Evolutionary conservation across 2,888 invertebrate species (phyloP).

Genomic region (Caenorhabditis japonica): DNA sequence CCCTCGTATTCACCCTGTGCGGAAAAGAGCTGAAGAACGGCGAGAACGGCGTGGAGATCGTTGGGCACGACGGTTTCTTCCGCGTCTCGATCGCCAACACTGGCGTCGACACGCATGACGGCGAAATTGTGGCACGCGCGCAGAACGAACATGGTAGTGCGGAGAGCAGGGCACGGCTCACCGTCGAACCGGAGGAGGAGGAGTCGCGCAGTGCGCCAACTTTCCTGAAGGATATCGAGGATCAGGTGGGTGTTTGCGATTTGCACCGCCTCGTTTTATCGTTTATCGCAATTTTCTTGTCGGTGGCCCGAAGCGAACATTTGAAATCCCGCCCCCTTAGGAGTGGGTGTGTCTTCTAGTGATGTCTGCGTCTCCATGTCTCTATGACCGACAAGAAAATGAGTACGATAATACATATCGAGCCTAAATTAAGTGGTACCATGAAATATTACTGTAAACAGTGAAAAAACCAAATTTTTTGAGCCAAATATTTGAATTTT

Average conservation of each 20-base stretch:
- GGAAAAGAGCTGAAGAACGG: slow-evolving; percentile 70
- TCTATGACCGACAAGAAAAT: too few species aligned
- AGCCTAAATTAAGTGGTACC: too few species aligned
- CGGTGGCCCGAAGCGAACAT: too few species aligned
- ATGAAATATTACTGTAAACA: too few species aligned
- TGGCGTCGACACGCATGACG: slow-evolving; percentile 75
- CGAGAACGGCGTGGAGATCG: slow-evolving; percentile 71
- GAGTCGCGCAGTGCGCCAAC: slow-evolving; percentile 74
- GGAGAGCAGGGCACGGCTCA: slow-evolving; percentile 85
- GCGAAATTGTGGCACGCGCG: slow-evolving; percentile 79
- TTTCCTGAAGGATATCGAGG: slow-evolving; percentile 76
- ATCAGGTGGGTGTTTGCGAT: slow-evolving; percentile 68
- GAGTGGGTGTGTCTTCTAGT: too few species aligned
- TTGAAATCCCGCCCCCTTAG: too few species aligned
- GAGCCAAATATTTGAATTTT: too few species aligned
- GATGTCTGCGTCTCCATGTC: too few species aligned
- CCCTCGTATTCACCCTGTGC: slow-evolving; percentile 73
- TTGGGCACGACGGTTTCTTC: slow-evolving; percentile 70
- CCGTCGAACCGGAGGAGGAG: slow-evolving; percentile 68
- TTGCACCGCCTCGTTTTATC: too few species aligned
- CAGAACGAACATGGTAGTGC: slow-evolving; percentile 80
- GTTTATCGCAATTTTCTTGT: not conserved
- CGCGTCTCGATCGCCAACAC: slow-evolving; percentile 67
- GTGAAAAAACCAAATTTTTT: too few species aligned
- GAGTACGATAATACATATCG: too few species aligned